These are phyloP conservation scores for Hemaris fuciformis DNA, from an alignment of 2,888 invertebrate species.

Conservation along the genomic window DNA sequence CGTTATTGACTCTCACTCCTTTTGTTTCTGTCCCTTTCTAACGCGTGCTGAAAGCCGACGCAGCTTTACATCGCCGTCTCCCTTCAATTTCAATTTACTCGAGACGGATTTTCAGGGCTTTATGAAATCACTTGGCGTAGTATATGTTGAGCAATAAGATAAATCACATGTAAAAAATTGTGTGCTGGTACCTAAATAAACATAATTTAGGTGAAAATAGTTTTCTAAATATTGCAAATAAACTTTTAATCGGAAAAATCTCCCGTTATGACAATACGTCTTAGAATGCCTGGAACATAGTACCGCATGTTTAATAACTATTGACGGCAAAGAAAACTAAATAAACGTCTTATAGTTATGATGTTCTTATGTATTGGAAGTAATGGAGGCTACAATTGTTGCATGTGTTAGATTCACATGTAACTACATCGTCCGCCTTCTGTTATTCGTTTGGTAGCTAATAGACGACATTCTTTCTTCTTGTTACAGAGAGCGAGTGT, in stretches of 20 bases:
- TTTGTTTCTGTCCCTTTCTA: constrained; percentile 51
- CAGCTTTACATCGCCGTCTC: constrained; percentile 53
- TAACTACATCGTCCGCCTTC: constrained; percentile 38
- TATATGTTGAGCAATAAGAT: constrained; percentile 26
- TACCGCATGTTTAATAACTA: no score
- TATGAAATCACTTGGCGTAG: constrained; percentile 57
- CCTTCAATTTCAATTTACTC: constrained; percentile 81
- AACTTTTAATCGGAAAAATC: no score
- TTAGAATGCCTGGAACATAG: no score
- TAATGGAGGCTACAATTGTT: no score
- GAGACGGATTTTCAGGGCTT: constrained; percentile 80
- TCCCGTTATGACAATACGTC: no score
- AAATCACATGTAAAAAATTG: neutral
- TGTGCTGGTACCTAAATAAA: neutral
- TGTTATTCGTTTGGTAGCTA: constrained; percentile 61
- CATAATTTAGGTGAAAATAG: neutral
- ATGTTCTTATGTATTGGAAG: no score
- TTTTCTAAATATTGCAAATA: no score
- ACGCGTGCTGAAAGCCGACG: constrained; percentile 32
- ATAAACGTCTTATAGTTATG: no score
- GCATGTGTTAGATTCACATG: constrained; percentile 29
- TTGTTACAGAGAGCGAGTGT: constrained; percentile 53
- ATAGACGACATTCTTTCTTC: constrained; percentile 74
- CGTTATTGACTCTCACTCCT: constrained; percentile 82
- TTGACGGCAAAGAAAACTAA: no score